These are phyloP conservation scores for Dipodomys stephensi DNA, from an alignment of 2,113 vertebrate species.

Conservation along the genomic window DNA sequence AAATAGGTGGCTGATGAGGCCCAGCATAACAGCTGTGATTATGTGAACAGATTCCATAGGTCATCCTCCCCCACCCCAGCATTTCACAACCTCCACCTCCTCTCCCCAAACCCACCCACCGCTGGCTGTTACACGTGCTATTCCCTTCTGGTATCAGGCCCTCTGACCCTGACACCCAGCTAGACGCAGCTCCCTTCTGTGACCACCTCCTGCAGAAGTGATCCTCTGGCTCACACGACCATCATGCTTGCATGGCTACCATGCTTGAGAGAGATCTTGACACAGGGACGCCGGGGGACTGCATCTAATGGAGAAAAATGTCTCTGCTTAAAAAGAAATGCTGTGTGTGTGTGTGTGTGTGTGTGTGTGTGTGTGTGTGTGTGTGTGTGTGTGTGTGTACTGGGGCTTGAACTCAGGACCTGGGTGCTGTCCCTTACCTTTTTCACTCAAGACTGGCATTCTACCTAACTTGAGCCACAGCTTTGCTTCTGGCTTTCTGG, in stretches of 20 bases:
- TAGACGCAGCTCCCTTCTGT: neutral
- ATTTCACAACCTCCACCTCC: neutral
- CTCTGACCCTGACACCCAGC: neutral
- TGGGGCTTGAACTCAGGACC: no score
- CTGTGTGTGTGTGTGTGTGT: no score
- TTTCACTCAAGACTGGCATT: no score
- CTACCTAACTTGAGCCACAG: no score
- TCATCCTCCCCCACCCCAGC: no score
- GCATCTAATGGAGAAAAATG: neutral
- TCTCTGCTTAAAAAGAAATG: slow-evolving; percentile 57
- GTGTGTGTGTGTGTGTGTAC: no score
- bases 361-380: no score
- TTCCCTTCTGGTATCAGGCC: neutral
- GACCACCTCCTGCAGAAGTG: fast-evolving
- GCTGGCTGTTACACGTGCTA: neutral
- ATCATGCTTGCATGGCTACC: fast-evolving
- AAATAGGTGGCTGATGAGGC: neutral
- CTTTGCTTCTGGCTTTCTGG: no score
- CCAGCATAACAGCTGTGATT: neutral
- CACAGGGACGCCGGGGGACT: neutral
- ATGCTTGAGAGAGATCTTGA: neutral
- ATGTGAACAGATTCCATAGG: no score
- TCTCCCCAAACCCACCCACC: neutral
- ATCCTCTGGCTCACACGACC: neutral
- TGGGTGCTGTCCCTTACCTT: no score